Conservation (phyloP, 2,797 vertebrate genomes). For the Myoxocephalus aenaeus region DNA sequence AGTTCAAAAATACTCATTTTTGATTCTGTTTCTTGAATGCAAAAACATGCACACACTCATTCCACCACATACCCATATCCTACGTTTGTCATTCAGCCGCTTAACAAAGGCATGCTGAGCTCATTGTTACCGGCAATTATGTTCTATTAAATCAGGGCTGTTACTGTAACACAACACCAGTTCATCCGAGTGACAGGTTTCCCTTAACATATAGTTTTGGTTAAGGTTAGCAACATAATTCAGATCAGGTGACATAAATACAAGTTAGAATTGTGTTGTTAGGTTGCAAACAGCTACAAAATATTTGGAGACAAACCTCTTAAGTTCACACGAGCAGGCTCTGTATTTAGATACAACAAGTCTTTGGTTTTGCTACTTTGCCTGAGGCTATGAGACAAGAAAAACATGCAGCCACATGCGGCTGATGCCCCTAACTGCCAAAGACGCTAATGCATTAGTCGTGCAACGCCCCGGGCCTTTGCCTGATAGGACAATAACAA, state of each 20-base stretch:
- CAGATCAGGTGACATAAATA: neutral
- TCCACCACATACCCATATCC: constrained; percentile 28
- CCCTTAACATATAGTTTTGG: constrained; percentile 8
- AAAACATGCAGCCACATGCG: constrained; percentile 57
- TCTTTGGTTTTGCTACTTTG: constrained; percentile 54
- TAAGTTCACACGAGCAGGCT: neutral
- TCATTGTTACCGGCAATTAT: constrained; percentile 54
- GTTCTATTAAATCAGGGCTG: constrained; percentile 53
- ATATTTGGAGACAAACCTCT: neutral
- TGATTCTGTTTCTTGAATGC: constrained; percentile 18
- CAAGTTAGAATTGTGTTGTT: neutral
- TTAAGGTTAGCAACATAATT: constrained; percentile 14
- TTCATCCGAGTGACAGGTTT: constrained; percentile 22
- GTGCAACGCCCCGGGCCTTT: constrained; percentile 72
- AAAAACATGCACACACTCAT: constrained; percentile 20
- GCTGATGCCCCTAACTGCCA: constrained; percentile 71
- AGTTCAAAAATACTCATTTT: neutral
- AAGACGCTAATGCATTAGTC: constrained; percentile 78
- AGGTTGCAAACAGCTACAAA: neutral
- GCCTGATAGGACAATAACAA: constrained; percentile 69
- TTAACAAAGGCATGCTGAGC: constrained; percentile 59
- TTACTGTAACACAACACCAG: constrained; percentile 45
- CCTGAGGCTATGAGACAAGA: constrained; percentile 57
- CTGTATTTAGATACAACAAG: constrained; percentile 43
- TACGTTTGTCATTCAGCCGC: constrained; percentile 52